Base-by-base conservation (phyloP, 2,113 vertebrate genomes). In the Caretta caretta region DNA sequence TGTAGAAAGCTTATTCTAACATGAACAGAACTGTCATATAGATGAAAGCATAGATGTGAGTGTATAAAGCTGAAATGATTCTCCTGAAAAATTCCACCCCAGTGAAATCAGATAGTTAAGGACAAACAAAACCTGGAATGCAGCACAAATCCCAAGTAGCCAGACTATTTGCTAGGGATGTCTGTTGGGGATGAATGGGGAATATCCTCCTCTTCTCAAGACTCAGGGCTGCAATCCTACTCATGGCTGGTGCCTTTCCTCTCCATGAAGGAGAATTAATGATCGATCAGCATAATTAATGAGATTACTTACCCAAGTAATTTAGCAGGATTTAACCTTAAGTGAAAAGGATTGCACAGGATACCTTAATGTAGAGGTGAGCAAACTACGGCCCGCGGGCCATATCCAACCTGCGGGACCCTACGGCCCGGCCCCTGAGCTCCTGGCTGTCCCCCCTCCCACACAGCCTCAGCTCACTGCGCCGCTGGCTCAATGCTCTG, bases 161-260 rank as follows among this genome's bases (percentile, higher is more conserved):
- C 76, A 3, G 42, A 51, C n/a, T 38, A 83, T 29, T 49, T 20
- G 12, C 27, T 80, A 53, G 16, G 4, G 42, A 87, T 25, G 2
- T 90, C 75, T 95, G 62, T 31, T 57, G 0, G 0, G 0, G 0
- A 2, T 89, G 29, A 49, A 83, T 38, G 46, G 4, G 27, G 14
- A 84, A 2, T 22, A 5, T 17, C 27, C 76, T 80, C 46, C 1
- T 11, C 80, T 86, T 92, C 42, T 76, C 12, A 76, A 27, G 75
- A 46, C 24, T 76, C 83, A 88, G 84, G 42, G 17, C 0, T 0
- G 38, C 29, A 48, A 1, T 11, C 62, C 2, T 31, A 92, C 31
- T 6, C n/a, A 69, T 53, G 24, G 81, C 6, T 25, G 50, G 16
- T 14, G 9, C 19, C n/a, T 88, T 81, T 50, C 22, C 56, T 31